phyloP scores from a whole-genome alignment of 1,140 invertebrate genomes.

The Pomacea maculata region DNA sequence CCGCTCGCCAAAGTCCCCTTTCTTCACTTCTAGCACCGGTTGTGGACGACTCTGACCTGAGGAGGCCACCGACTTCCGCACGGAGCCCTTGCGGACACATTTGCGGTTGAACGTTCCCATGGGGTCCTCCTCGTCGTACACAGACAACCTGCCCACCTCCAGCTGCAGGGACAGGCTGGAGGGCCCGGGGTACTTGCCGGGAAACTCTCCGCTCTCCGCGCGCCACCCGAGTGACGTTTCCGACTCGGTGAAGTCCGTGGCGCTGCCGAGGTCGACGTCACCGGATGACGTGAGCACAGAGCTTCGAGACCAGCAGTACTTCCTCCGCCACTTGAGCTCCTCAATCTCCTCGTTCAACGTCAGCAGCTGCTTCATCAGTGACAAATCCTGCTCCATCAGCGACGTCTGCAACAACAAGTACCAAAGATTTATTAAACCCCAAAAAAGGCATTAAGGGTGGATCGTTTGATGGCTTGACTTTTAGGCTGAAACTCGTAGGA shows the following conservation, averaged over 20 bases:
- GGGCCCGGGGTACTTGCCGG: slow-evolving; percentile 31
- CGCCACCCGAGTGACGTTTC: slow-evolving; percentile 25
- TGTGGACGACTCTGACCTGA: not conserved
- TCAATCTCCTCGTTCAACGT: slow-evolving; percentile 54
- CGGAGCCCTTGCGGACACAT: not conserved
- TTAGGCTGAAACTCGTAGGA: no score
- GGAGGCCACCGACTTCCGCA: not conserved
- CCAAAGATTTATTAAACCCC: not conserved
- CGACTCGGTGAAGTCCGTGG: slow-evolving; percentile 35
- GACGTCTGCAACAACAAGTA: slow-evolving; percentile 38
- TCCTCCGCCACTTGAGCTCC: slow-evolving; percentile 50
- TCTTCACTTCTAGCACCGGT: not conserved
- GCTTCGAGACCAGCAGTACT: slow-evolving; percentile 33
- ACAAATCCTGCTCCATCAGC: slow-evolving; percentile 54
- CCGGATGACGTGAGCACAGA: slow-evolving; percentile 20
- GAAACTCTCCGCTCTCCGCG: slow-evolving; percentile 18
- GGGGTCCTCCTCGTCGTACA: slow-evolving; percentile 33
- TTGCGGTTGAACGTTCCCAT: slow-evolving; percentile 29
- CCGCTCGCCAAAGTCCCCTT: slow-evolving; percentile 15
- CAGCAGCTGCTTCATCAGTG: slow-evolving; percentile 53
- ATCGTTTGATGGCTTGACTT: no score
- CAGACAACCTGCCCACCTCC: slow-evolving; percentile 12
- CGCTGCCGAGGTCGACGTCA: slow-evolving; percentile 24
- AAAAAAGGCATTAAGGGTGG: no score
- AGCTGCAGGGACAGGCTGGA: slow-evolving; percentile 32